phyloP scores from a whole-genome alignment of 2,797 vertebrate species.

The Rhinoraja longicauda region DNA sequence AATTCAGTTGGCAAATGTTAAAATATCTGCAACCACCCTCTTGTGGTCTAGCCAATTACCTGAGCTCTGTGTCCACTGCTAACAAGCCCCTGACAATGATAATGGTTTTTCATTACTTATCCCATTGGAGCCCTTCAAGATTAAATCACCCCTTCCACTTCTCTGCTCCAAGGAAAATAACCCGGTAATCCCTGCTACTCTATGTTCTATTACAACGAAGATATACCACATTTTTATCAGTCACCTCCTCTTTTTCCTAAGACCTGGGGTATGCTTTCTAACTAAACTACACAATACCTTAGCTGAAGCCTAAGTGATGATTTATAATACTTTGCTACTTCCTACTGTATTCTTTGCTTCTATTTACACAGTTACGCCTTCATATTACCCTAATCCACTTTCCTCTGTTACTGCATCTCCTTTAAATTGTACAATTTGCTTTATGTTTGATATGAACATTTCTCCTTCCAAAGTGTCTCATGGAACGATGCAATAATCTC shows the following conservation, averaged over 20 bases:
- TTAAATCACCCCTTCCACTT: background rate
- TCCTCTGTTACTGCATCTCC: background rate
- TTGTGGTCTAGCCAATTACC: background rate
- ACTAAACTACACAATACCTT: background rate
- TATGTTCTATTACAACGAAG: no score
- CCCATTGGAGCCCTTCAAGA: background rate
- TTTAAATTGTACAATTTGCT: background rate
- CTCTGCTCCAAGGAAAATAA: background rate
- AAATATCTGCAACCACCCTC: background rate
- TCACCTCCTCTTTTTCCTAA: no score
- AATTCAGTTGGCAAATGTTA: background rate
- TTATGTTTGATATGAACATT: no score
- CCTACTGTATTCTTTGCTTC: no score
- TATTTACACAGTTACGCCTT: background rate
- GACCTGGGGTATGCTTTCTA: no score
- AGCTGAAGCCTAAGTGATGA: no score
- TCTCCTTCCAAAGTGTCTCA: no score
- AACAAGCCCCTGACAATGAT: background rate
- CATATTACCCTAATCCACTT: background rate
- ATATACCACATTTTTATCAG: no score
- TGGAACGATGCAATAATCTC: no score
- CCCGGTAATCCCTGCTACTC: no score
- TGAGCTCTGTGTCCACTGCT: background rate
- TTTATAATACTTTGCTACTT: no score
- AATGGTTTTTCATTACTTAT: background rate